These are phyloP conservation scores for Chamaea fasciata DNA, from an alignment of 2,113 vertebrate genomes.

Conservation along the genomic window DNA sequence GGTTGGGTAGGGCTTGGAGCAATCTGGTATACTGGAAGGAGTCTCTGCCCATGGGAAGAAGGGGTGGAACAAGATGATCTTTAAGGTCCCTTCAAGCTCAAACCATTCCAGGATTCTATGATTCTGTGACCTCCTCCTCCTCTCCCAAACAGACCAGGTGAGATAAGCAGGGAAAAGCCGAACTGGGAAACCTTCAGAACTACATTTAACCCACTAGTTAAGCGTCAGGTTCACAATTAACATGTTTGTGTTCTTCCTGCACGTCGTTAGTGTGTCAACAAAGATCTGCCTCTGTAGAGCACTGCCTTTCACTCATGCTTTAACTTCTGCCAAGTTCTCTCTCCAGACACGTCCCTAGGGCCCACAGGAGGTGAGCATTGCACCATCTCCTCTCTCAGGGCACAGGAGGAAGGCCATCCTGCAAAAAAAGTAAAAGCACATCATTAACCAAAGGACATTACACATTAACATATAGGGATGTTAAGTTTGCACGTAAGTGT, in stretches of 20 bases:
- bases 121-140: background rate
- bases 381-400: background rate
- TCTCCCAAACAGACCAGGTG: background rate
- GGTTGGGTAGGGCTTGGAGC: background rate
- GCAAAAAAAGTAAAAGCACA: background rate
- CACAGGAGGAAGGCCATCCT: background rate
- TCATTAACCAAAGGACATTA: background rate
- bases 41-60: background rate
- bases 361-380: background rate
- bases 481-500: background rate
- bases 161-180: background rate
- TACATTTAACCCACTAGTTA: background rate
- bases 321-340: background rate
- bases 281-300: background rate
- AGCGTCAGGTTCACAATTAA: fast-evolving
- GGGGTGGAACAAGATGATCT: background rate
- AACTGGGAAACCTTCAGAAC: background rate
- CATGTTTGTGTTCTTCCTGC: background rate
- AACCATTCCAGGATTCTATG: background rate
- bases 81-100: background rate
- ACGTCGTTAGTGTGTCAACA: background rate
- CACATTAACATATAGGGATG: background rate
- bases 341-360: fast-evolving
- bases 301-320: background rate
- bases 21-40: fast-evolving